Evolutionary conservation across 1,140 invertebrate species (phyloP).

Genomic region (Leptestheria dahalacensis): DNA sequence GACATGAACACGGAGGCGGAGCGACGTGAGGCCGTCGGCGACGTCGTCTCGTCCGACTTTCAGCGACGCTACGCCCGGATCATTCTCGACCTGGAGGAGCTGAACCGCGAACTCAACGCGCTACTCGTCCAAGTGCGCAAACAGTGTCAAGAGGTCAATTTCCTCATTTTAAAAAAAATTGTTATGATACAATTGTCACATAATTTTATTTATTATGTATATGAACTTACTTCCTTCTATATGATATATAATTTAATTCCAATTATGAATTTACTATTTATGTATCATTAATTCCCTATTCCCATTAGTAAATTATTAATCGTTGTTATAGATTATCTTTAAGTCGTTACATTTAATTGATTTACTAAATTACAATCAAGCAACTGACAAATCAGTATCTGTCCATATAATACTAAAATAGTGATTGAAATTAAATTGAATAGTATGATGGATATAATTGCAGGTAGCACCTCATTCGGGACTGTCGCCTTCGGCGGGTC

Average conservation of each 20-base stretch:
- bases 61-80: slow-evolving; percentile 75
- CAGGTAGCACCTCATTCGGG: slow-evolving; percentile 55
- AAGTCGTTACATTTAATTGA: neutral
- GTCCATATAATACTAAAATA: too few species aligned
- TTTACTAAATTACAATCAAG: too few species aligned
- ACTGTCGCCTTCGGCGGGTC: slow-evolving; percentile 70
- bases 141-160: slow-evolving; percentile 54
- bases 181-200: too few species aligned
- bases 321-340: slow-evolving; percentile 11
- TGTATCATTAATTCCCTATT: too few species aligned
- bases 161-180: neutral
- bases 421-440: too few species aligned
- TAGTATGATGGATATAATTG: too few species aligned
- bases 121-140: slow-evolving; percentile 21
- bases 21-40: slow-evolving; percentile 60
- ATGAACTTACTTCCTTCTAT: too few species aligned
- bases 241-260: too few species aligned
- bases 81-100: slow-evolving; percentile 76
- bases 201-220: too few species aligned
- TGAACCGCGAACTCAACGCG: slow-evolving; percentile 61
- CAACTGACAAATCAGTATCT: too few species aligned
- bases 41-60: slow-evolving; percentile 59
- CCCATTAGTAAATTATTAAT: too few species aligned
- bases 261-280: too few species aligned
- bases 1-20: slow-evolving; percentile 85